These are phyloP conservation scores for Apantesis nais DNA, from an alignment of 2,888 invertebrate genomes.

Conservation along the genomic window DNA sequence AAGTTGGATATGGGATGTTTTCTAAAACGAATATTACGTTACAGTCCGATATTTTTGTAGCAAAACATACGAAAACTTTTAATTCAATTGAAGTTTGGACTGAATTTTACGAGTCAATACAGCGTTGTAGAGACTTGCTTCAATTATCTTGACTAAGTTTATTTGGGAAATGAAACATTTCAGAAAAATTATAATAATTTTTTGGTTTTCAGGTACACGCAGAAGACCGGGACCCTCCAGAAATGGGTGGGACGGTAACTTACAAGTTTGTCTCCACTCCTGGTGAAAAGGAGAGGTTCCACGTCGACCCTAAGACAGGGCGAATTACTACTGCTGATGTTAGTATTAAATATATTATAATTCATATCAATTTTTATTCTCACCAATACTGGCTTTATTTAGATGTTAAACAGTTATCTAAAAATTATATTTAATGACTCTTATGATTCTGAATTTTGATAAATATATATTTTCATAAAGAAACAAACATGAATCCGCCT, in stretches of 20 bases:
- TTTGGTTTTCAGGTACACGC: constrained; percentile 81
- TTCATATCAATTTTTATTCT: not conserved
- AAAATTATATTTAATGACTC: not conserved
- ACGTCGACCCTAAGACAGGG: constrained; percentile 91
- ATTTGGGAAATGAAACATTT: not conserved
- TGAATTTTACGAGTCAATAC: not conserved
- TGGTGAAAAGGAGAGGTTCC: constrained; percentile 91
- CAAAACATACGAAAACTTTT: not conserved
- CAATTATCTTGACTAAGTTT: not conserved
- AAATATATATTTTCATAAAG: not conserved
- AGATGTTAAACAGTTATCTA: not conserved
- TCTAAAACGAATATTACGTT: not conserved
- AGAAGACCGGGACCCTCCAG: constrained; percentile 89
- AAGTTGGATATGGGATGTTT: not conserved
- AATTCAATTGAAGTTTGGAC: not conserved
- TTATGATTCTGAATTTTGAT: not conserved
- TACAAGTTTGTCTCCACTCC: constrained; percentile 93
- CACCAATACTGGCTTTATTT: not conserved
- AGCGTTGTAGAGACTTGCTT: not conserved
- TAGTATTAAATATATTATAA: constrained; percentile 59
- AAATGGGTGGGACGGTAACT: constrained; percentile 91
- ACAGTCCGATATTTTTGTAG: not conserved
- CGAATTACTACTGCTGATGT: constrained; percentile 90
- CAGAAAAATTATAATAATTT: constrained; percentile 2
- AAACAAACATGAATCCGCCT: not conserved